These are phyloP conservation scores for Xanthia togata DNA, from an alignment of 2,888 invertebrate genomes.

Conservation along the genomic window DNA sequence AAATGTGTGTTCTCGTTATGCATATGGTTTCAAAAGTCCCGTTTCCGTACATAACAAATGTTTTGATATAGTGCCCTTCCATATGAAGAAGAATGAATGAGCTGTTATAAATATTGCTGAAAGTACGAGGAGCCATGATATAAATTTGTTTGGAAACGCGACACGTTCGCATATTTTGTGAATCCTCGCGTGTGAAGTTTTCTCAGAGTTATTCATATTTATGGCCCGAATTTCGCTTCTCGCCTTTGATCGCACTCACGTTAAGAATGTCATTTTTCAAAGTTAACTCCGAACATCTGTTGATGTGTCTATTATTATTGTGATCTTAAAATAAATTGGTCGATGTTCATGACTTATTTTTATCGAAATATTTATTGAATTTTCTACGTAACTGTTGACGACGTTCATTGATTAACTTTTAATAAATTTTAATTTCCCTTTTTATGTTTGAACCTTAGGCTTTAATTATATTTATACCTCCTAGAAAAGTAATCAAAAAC, in stretches of 20 bases:
- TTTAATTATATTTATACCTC: slow-evolving; percentile 11
- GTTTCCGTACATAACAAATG: slow-evolving; percentile 55
- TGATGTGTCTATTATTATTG: slow-evolving; percentile 62
- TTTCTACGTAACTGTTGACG: slow-evolving; percentile 15
- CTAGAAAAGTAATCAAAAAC: slow-evolving; percentile 16
- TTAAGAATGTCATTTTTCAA: slow-evolving; percentile 65
- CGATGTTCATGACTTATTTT: slow-evolving; percentile 16
- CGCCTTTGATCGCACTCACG: slow-evolving; percentile 64
- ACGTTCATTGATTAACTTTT: slow-evolving; percentile 22
- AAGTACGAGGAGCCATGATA: slow-evolving; percentile 65
- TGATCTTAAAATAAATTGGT: slow-evolving; percentile 38
- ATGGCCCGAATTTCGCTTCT: slow-evolving; percentile 66
- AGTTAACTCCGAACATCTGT: slow-evolving; percentile 54
- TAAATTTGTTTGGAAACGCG: slow-evolving; percentile 71
- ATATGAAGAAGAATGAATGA: slow-evolving; percentile 65
- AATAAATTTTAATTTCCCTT: slow-evolving; percentile 20
- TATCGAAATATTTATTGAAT: slow-evolving; percentile 9
- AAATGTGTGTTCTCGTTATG: slow-evolving; percentile 72
- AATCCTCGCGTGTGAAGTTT: slow-evolving; percentile 75
- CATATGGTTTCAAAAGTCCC: slow-evolving; percentile 47
- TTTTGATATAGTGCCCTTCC: slow-evolving; percentile 47
- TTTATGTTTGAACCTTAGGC: slow-evolving; percentile 33
- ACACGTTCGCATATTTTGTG: slow-evolving; percentile 76
- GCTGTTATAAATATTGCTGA: slow-evolving; percentile 63
- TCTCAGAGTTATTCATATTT: slow-evolving; percentile 70